A percentile compares a stretch with the other conserved stretches of the same genome.
Conservation (phyloP, 2,113 vertebrate species). For the Bambusicola thoracicus region DNA sequence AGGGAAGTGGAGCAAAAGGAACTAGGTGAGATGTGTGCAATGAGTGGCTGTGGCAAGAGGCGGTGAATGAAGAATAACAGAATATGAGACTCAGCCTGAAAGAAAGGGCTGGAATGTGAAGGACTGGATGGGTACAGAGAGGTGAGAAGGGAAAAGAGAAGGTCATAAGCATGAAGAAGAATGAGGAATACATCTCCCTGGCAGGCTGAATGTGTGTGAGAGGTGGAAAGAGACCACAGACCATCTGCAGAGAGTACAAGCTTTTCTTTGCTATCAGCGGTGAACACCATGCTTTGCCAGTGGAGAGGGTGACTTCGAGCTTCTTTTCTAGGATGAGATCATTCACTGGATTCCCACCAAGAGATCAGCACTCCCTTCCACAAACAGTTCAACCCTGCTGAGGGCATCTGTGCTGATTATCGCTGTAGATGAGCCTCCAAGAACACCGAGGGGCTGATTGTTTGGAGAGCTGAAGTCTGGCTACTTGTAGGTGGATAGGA, state of each 20-base stretch:
- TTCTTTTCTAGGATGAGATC: constrained; percentile 37
- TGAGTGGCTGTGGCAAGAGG: not conserved
- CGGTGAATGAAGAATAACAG: not conserved
- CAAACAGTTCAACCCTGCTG: constrained; percentile 41
- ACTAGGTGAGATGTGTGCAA: not conserved
- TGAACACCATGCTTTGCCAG: not conserved
- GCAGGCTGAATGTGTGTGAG: not conserved
- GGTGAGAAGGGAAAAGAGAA: not conserved
- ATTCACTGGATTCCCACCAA: constrained; percentile 41
- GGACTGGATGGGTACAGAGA: not conserved
- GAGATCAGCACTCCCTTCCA: not conserved
- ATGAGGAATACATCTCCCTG: not conserved
- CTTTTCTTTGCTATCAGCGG: not conserved
- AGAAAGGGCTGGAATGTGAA: not conserved
- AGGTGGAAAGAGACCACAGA: not conserved
- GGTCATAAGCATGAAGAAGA: not conserved
- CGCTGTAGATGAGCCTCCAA: not conserved
- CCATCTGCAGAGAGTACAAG: not conserved
- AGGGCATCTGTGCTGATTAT: constrained; percentile 68
- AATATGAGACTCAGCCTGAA: not conserved
- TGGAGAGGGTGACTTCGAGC: constrained; percentile 36
- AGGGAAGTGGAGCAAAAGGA: not conserved
- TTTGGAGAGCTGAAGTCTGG: not conserved
- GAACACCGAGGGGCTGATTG: not conserved
- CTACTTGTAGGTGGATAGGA: not conserved